Evolutionary conservation across 1,140 invertebrate genomes (phyloP).

Genomic region (Bombus huntii): DNA sequence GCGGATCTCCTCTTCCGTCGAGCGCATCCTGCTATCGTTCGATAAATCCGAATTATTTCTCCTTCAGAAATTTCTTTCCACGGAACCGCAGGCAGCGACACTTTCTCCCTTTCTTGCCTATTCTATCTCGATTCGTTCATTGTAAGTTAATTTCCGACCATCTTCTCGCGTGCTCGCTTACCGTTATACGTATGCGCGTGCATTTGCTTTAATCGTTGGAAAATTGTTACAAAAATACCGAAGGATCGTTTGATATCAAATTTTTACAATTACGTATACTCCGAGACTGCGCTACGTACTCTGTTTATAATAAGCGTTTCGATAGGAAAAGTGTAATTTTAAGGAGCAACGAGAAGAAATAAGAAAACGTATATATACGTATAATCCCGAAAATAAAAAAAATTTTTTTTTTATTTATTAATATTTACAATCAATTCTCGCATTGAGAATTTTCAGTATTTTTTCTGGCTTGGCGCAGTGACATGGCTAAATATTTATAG

Average conservation of each 20-base stretch:
- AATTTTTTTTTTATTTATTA: too few relatives aligned
- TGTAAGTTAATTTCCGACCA: neutral
- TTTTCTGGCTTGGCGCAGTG: too few relatives aligned
- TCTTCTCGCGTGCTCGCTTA: neutral
- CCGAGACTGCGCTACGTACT: too few relatives aligned
- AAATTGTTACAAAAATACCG: too few relatives aligned
- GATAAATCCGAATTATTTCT: conserved; percentile 79
- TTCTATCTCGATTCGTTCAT: neutral
- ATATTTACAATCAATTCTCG: too few relatives aligned
- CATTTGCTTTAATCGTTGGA: too few relatives aligned
- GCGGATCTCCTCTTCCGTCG: conserved; percentile 49
- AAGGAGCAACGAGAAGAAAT: neutral
- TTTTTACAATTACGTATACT: too few relatives aligned
- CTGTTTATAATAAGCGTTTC: too few relatives aligned
- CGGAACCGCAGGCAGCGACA: neutral
- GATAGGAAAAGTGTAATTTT: neutral
- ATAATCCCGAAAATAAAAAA: neutral
- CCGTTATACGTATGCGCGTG: too few relatives aligned
- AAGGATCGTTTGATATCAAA: too few relatives aligned
- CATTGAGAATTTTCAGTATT: too few relatives aligned
- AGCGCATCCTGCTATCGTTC: conserved; percentile 56
- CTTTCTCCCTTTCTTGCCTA: conserved; percentile 6
- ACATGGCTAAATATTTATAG: too few relatives aligned
- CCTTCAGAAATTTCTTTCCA: conserved; percentile 40
- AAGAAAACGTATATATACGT: neutral